These are phyloP conservation scores for Eilema sororculum DNA, from an alignment of 2,888 invertebrate species.

Conservation along the genomic window DNA sequence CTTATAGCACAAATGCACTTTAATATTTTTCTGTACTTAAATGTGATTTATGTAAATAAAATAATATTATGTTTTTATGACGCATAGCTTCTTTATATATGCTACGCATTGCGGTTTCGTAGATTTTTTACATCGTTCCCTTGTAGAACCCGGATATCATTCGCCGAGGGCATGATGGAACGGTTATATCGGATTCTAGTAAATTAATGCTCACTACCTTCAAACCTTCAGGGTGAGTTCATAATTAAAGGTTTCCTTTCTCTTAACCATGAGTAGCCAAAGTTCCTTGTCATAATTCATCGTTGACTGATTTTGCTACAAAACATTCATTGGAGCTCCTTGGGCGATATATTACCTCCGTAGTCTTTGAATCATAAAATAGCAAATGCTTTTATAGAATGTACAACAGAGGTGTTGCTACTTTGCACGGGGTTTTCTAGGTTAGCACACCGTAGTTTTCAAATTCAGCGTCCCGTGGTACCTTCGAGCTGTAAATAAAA, in stretches of 20 bases:
- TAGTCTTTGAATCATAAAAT: too few species aligned
- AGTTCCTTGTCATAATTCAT: too few species aligned
- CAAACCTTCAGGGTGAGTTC: not conserved
- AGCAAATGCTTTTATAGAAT: too few species aligned
- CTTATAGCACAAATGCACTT: conserved; percentile 1
- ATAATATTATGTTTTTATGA: not conserved
- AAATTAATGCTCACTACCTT: not conserved
- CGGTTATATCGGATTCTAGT: not conserved
- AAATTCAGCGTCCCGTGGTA: too few species aligned
- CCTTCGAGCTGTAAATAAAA: too few species aligned
- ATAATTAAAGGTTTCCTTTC: not conserved
- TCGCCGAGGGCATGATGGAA: not conserved
- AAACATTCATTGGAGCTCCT: too few species aligned
- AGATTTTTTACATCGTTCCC: not conserved
- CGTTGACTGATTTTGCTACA: too few species aligned
- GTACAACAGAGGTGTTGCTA: too few species aligned
- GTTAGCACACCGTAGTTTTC: too few species aligned
- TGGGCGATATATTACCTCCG: too few species aligned
- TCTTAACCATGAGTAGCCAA: too few species aligned
- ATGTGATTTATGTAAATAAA: conserved; percentile 5
- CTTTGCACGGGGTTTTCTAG: too few species aligned
- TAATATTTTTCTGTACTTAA: conserved; percentile 14
- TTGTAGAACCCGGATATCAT: not conserved
- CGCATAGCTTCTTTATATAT: not conserved
- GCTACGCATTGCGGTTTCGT: not conserved